These are phyloP conservation scores for Scaptomyza tumidula DNA, from an alignment of 2,888 invertebrate species.

Conservation along the genomic window DNA sequence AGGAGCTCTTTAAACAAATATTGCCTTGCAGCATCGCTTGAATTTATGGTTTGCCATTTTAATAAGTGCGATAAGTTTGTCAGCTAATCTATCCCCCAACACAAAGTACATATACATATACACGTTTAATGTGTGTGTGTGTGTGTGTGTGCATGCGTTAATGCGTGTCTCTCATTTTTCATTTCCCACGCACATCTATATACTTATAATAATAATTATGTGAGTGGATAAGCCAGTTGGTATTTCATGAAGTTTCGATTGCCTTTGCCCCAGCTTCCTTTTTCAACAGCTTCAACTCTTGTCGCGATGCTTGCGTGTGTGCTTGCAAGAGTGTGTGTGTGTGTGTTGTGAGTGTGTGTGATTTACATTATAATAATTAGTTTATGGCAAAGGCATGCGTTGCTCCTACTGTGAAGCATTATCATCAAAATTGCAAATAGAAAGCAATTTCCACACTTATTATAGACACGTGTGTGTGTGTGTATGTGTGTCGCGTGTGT, in stretches of 20 bases:
- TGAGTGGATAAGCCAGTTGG: conserved; percentile 43
- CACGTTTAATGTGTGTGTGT: not conserved
- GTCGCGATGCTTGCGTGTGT: conserved; percentile 27
- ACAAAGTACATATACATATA: not conserved
- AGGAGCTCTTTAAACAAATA: not conserved
- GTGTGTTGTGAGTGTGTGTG: conserved; percentile 55
- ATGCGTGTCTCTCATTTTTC: conserved; percentile 24
- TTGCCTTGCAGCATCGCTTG: conserved; percentile 1
- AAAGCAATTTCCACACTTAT: conserved; percentile 66
- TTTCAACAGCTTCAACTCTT: conserved; percentile 11
- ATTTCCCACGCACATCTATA: conserved; percentile 10
- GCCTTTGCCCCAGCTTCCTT: conserved; percentile 24
- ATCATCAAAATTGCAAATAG: conserved; percentile 66
- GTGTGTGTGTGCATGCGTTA: not conserved
- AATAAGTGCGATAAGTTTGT: conserved; percentile 17
- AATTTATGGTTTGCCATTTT: conserved; percentile 11
- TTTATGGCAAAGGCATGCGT: conserved; percentile 53
- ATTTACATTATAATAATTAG: conserved; percentile 69
- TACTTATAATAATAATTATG: conserved; percentile 42
- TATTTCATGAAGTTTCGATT: conserved; percentile 37
- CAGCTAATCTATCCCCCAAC: conserved; percentile 7
- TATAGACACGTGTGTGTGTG: conserved; percentile 50
- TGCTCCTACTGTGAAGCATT: conserved; percentile 22
- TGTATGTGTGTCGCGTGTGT: not conserved
- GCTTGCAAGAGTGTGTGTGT: conserved; percentile 40